Conservation (phyloP, 1,140 invertebrate species). For the Zaprionus capensis region DNA sequence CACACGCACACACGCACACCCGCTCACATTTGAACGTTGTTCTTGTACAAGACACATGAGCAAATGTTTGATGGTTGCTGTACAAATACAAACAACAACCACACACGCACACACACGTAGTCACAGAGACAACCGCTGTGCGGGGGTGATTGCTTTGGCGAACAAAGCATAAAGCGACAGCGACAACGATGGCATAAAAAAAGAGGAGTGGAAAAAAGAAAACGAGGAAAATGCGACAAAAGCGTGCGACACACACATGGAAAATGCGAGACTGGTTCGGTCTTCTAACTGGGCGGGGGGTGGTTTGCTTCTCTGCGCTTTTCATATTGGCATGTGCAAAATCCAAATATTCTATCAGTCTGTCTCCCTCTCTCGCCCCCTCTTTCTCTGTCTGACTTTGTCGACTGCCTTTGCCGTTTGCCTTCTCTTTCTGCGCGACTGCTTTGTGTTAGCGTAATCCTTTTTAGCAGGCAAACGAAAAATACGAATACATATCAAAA, state of each 20-base stretch:
- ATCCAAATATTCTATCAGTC: slow-evolving; percentile 59
- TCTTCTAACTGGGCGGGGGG: slow-evolving; percentile 20
- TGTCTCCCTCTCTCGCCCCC: neutral
- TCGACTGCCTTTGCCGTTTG: slow-evolving; percentile 30
- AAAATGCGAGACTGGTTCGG: slow-evolving; percentile 23
- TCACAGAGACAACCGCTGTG: slow-evolving; percentile 32
- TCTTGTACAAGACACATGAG: slow-evolving; percentile 61
- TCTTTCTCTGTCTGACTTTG: slow-evolving; percentile 4
- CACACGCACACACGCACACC: slow-evolving; percentile 5
- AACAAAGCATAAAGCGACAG: slow-evolving; percentile 58
- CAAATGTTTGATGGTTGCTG: slow-evolving; percentile 82
- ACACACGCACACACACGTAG: slow-evolving; percentile 39
- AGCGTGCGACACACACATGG: slow-evolving; percentile 71
- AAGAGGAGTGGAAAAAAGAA: slow-evolving; percentile 24
- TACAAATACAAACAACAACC: slow-evolving; percentile 78
- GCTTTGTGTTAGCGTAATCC: slow-evolving; percentile 76
- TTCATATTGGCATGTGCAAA: slow-evolving; percentile 79
- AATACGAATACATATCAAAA: slow-evolving; percentile 67
- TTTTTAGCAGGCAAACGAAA: slow-evolving; percentile 68
- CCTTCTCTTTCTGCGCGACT: slow-evolving; percentile 50
- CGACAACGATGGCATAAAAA: slow-evolving; percentile 23
- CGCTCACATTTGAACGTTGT: slow-evolving; percentile 54
- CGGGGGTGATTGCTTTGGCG: slow-evolving; percentile 59
- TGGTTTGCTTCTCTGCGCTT: slow-evolving; percentile 26
- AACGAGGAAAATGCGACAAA: slow-evolving; percentile 54